These are phyloP conservation scores for Chloebia gouldiae DNA, from an alignment of 2,113 vertebrate species.

Conservation along the genomic window DNA sequence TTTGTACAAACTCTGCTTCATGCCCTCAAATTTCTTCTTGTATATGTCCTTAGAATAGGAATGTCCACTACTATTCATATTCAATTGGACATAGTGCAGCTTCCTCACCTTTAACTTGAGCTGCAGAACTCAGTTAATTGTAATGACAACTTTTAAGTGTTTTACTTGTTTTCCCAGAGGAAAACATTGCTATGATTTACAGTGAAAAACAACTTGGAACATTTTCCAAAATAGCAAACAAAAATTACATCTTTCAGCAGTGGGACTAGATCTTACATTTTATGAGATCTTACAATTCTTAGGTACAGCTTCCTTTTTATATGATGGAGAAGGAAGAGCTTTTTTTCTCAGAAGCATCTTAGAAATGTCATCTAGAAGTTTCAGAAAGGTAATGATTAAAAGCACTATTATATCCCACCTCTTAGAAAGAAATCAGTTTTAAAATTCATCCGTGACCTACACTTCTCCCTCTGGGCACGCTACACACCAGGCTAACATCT, in stretches of 20 bases:
- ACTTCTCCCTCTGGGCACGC: slow-evolving; percentile 20
- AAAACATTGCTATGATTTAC: slow-evolving; percentile 45
- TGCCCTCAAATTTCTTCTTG: background rate
- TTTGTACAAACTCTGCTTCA: background rate
- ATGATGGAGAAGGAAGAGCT: slow-evolving; percentile 46
- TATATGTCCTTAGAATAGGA: slow-evolving; percentile 16
- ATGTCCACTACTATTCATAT: background rate
- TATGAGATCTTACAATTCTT: slow-evolving; percentile 41
- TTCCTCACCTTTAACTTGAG: slow-evolving; percentile 29
- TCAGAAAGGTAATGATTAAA: slow-evolving; percentile 35
- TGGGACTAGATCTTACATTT: slow-evolving; percentile 63
- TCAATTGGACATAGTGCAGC: background rate
- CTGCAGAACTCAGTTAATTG: slow-evolving; percentile 27
- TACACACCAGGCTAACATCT: slow-evolving; percentile 11
- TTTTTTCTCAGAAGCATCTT: slow-evolving; percentile 66
- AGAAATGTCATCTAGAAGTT: slow-evolving; percentile 50
- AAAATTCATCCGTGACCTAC: slow-evolving; percentile 26
- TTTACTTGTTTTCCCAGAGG: slow-evolving; percentile 27
- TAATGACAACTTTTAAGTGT: slow-evolving; percentile 3
- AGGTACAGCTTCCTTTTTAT: slow-evolving; percentile 65
- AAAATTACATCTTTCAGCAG: slow-evolving; percentile 70
- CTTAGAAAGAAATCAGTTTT: slow-evolving; percentile 13
- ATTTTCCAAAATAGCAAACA: slow-evolving; percentile 68
- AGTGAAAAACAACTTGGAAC: slow-evolving; percentile 62
- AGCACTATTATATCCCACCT: background rate